Base-by-base conservation (phyloP, 2,113 vertebrate genomes). In the Sula dactylatra region DNA sequence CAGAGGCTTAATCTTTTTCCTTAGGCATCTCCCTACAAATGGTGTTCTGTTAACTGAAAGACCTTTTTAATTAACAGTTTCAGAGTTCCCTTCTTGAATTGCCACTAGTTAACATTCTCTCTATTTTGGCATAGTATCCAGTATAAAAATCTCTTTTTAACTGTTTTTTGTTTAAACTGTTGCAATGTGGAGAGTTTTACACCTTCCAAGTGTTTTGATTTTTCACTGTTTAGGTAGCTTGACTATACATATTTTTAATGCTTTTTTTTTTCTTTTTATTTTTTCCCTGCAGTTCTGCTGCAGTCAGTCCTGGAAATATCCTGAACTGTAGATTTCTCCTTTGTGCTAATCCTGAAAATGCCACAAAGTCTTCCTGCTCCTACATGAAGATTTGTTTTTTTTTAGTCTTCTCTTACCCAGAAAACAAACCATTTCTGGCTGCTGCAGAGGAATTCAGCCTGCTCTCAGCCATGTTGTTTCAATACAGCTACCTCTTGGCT, bases 11-110 rank as follows among this genome's bases (percentile, higher is more conserved):
- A 72, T 45, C 38, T 76, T 95, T 44, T 76, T 94, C 61, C 40
- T 40, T 40, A 61, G 24, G 26, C 38, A 69, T 72, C 21, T 85
- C 62, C 38, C 47, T 91, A 50, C 27, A 76, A 94, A 87, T 38
- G 49, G 34, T 69, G 26, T 82, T 93, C n/a, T 49, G 32, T 85
- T 93, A 95, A 93, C 61, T 61, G 62, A 91, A 95, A 85, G 9
- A 11, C 31, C 16, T 90, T 93, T 87, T 62, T 52, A 94, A 94
- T 94, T 85, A 90, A 72, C 70, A 87, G 85, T 91, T 94, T 87
- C 78, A 69, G 52, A 87, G 27, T 76, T 80, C 21, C 13, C 22
- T 54, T 93, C 81, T 87, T 80, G 84, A 82, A 80, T 79, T 73
- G 38, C 58, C 31, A 22, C 61, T 87, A 85, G 88, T 88, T 95